Percentiles rank a stretch among this genome's conserved stretches.
Evolutionary conservation across 2,888 invertebrate species (phyloP).

Genomic region (Oscheius sp.): DNA sequence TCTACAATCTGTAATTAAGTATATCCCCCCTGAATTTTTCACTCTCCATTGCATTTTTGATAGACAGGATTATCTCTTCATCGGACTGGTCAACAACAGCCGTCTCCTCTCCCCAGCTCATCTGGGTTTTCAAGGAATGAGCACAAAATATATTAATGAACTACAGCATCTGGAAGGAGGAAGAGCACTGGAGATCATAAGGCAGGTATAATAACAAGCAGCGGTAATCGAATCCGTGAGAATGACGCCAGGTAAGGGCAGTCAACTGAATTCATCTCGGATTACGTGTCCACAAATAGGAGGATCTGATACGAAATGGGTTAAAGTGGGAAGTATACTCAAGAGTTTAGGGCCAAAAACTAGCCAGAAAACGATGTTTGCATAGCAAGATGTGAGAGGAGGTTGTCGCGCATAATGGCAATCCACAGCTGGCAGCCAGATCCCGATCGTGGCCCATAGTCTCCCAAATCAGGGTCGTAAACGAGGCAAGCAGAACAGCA

Average conservation of each 20-base stretch:
- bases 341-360: conserved; percentile 18
- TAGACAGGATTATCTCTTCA: conserved; percentile 27
- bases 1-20: conserved; percentile 15
- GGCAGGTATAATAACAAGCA: no score
- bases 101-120: no score
- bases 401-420: conserved; percentile 37
- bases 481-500: conserved; percentile 23
- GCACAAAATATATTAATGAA: background rate
- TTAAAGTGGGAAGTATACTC: background rate
- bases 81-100: conserved; percentile 2
- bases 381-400: conserved; percentile 31
- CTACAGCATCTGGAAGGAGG: no score
- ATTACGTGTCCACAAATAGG: conserved; percentile 10
- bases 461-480: conserved; percentile 38
- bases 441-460: conserved; percentile 34
- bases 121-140: background rate
- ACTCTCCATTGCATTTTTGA: conserved; percentile 29
- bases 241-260: conserved; percentile 27
- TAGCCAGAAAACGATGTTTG: conserved; percentile 29
- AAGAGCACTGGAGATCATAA: no score
- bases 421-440: conserved; percentile 34
- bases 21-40: conserved; percentile 25
- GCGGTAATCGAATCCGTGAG: conserved; percentile 33
- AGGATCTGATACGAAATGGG: background rate
- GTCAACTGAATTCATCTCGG: conserved; percentile 17